phyloP scores from a whole-genome alignment of 2,113 vertebrate species.

The Neolamprologus sp. region DNA sequence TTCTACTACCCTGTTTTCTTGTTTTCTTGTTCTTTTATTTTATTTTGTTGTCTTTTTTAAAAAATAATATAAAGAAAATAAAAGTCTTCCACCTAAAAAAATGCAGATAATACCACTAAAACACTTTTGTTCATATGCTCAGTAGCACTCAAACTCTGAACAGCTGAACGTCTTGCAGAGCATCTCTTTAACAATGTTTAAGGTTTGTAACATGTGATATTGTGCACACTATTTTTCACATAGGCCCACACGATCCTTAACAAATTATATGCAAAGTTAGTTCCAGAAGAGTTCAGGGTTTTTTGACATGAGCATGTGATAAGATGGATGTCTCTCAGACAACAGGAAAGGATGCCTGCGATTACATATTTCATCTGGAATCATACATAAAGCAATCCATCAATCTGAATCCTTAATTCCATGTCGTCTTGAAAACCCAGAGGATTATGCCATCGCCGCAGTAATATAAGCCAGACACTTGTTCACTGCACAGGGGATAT shows the following conservation, averaged over 20 bases:
- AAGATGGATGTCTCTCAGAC: conserved; percentile 12
- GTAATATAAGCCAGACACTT: background rate
- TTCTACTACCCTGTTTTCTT: background rate
- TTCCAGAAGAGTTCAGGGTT: background rate
- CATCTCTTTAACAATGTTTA: background rate
- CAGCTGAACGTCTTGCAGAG: background rate
- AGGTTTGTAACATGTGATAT: background rate
- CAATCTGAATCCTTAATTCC: background rate
- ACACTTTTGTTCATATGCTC: background rate
- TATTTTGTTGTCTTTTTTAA: background rate
- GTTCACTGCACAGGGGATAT: background rate
- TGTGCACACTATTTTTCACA: background rate
- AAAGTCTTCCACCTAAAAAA: background rate
- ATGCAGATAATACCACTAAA: background rate
- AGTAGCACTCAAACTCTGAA: background rate
- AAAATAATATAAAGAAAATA: background rate
- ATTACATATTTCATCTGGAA: background rate
- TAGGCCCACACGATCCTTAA: background rate
- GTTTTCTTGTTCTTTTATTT: background rate
- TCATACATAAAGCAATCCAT: conserved; percentile 6
- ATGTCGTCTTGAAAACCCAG: background rate
- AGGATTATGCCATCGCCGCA: background rate
- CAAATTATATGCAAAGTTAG: background rate
- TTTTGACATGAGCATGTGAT: background rate
- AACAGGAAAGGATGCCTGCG: background rate